A percentile compares a stretch with the other conserved stretches of the same genome.
phyloP scores from a whole-genome alignment of 2,797 vertebrate species.

The Melanotaenia trifasciata region DNA sequence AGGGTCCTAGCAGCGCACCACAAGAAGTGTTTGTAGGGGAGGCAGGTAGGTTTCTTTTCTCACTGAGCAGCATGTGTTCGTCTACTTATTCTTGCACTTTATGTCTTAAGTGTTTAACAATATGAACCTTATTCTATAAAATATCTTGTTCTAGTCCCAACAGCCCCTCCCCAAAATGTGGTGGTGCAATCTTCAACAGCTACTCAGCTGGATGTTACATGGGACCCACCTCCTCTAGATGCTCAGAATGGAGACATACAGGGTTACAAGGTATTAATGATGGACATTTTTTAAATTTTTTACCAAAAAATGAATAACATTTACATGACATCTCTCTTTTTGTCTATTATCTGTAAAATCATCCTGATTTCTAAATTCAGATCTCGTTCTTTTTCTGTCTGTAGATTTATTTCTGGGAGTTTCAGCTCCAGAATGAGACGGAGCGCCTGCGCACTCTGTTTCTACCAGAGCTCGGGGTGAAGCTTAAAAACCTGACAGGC shows the following conservation, averaged over 20 bases:
- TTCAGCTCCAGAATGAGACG: slow-evolving; percentile 89
- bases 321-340: slow-evolving; percentile 33
- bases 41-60: slow-evolving; percentile 86
- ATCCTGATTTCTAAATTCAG: slow-evolving; percentile 13
- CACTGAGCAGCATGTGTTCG: slow-evolving; percentile 63
- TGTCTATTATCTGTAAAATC: slow-evolving; percentile 15
- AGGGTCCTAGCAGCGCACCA: slow-evolving; percentile 91
- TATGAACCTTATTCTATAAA: slow-evolving; percentile 11
- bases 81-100: slow-evolving; percentile 9
- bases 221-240: slow-evolving; percentile 91
- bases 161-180: slow-evolving; percentile 88
- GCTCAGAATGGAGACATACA: slow-evolving; percentile 96
- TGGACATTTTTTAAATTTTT: background rate
- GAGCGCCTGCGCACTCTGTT: slow-evolving; percentile 91
- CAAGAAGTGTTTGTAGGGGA: slow-evolving; percentile 98
- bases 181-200: slow-evolving; percentile 89
- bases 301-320: slow-evolving; percentile 16
- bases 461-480: slow-evolving; percentile 91
- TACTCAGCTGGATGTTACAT: slow-evolving; percentile 94
- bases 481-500: slow-evolving; percentile 95
- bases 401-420: slow-evolving; percentile 97
- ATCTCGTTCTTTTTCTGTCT: slow-evolving; percentile 31
- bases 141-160: slow-evolving; percentile 85
- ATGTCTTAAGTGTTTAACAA: background rate
- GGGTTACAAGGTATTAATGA: slow-evolving; percentile 92